Conservation (phyloP, 2,113 vertebrate genomes). For the Melanerpes formicivorus region DNA sequence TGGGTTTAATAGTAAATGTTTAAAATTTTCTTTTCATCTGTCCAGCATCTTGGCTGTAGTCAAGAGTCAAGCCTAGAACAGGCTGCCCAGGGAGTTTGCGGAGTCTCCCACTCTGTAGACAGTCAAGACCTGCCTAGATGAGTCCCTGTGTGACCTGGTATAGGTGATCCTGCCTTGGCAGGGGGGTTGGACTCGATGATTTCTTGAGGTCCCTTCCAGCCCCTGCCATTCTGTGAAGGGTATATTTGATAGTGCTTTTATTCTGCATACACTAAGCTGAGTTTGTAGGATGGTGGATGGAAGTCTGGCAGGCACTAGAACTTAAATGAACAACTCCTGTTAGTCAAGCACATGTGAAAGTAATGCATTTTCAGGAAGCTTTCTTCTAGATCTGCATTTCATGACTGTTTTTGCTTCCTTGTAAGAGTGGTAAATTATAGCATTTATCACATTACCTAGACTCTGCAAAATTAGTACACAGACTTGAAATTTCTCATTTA, state of each 20-base stretch:
- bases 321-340: rapidly evolving
- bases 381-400: not conserved
- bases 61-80: not conserved
- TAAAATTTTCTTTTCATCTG: not conserved
- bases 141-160: too few species aligned
- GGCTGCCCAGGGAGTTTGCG: too few species aligned
- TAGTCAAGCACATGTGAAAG: not conserved
- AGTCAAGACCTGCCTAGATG: too few species aligned
- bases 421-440: not conserved
- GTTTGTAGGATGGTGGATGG: not conserved
- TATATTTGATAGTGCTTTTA: not conserved
- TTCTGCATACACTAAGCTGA: not conserved
- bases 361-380: not conserved
- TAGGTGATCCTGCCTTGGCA: too few species aligned
- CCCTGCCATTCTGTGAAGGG: not conserved
- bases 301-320: not conserved
- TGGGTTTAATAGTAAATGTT: not conserved
- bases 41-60: not conserved
- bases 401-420: not conserved
- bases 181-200: too few species aligned
- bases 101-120: too few species aligned
- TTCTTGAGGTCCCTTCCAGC: too few species aligned
- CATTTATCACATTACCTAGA: not conserved
- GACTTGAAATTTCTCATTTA: not conserved
- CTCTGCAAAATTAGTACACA: not conserved